phyloP scores from a whole-genome alignment of 2,797 vertebrate species.

The Crypturellus tataupa region DNA sequence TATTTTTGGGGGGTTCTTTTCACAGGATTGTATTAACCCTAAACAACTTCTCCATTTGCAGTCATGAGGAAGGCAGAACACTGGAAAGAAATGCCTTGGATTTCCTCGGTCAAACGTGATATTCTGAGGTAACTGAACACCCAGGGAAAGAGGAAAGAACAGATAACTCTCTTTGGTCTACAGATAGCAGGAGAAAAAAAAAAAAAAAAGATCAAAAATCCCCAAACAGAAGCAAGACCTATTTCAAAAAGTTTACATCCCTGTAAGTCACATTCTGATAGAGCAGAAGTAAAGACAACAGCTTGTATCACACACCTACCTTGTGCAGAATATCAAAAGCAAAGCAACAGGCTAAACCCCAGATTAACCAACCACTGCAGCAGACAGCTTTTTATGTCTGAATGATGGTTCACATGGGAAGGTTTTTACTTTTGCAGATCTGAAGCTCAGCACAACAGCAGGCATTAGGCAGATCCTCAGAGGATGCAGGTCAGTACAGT shows the following conservation, averaged over 20 bases:
- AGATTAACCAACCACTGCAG: not conserved
- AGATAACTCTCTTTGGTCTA: not conserved
- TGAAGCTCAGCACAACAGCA: not conserved
- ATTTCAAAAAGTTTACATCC: not conserved
- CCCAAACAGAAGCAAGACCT: not conserved
- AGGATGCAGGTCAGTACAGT: not conserved
- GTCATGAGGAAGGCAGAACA: not conserved
- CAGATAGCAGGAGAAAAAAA: not conserved
- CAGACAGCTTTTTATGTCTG: not conserved
- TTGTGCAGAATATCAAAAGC: not conserved
- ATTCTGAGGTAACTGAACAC: not conserved
- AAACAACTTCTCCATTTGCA: not conserved
- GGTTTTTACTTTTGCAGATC: not conserved
- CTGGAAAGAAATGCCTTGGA: not conserved
- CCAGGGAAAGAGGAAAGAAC: not conserved
- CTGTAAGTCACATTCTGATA: not conserved
- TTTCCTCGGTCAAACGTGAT: not conserved
- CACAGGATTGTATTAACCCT: not conserved
- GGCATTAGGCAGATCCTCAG: not conserved
- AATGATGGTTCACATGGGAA: not conserved
- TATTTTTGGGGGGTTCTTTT: not conserved
- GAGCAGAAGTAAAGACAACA: not conserved
- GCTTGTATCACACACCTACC: not conserved
- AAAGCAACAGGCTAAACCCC: not conserved
- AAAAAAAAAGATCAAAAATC: not conserved